Conservation (phyloP, 2,888 invertebrate species). For the Thalpophila matura region DNA sequence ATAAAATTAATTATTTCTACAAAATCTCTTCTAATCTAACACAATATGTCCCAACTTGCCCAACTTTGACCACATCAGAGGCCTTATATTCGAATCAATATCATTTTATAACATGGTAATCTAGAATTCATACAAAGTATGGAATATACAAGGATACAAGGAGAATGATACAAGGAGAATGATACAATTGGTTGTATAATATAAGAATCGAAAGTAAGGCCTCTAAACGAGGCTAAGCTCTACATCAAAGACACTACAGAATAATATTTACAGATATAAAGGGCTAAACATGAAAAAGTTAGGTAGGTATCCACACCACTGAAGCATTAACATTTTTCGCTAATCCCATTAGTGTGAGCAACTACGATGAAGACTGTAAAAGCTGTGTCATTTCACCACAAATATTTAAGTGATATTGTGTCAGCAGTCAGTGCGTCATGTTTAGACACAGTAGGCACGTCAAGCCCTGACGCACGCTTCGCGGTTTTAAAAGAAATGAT, state of each 20-base stretch:
- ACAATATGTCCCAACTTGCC: background rate
- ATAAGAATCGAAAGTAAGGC: conserved; percentile 3
- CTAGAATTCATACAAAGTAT: background rate
- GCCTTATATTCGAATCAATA: background rate
- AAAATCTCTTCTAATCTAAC: background rate
- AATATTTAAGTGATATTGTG: background rate
- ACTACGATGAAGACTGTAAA: conserved; percentile 4
- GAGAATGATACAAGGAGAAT: no score
- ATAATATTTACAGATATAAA: conserved; percentile 27
- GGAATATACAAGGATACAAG: no score
- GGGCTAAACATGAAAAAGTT: background rate
- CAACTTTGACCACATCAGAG: background rate
- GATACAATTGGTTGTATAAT: background rate
- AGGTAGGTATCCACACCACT: conserved; percentile 19
- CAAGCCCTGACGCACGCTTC: conserved; percentile 19
- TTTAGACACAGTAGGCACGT: background rate
- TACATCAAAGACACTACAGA: conserved; percentile 4
- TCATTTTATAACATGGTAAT: background rate
- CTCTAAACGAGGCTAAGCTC: background rate
- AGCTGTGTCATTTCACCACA: conserved; percentile 15
- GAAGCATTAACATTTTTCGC: conserved; percentile 26
- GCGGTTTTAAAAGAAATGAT: background rate
- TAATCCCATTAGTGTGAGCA: conserved; percentile 8
- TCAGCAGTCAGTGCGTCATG: conserved; percentile 13
- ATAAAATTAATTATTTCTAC: background rate